Evolutionary conservation across 2,888 invertebrate species (phyloP).

Genomic region (Esperia sulphurella): DNA sequence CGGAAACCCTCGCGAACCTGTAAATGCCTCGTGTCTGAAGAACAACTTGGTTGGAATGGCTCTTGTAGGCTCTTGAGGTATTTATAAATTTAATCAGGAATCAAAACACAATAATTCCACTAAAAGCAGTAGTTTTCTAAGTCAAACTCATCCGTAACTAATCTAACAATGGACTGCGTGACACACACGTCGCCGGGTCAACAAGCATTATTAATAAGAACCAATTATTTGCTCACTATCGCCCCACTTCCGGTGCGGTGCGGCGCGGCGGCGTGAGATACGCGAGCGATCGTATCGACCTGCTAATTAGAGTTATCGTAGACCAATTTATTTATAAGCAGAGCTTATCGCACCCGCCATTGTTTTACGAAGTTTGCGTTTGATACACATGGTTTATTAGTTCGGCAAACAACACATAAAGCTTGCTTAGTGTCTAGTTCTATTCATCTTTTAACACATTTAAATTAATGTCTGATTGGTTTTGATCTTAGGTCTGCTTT

Average conservation of each 20-base stretch:
- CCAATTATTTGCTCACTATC: constrained; percentile 18
- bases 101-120: too few relatives aligned
- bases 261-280: constrained; percentile 49
- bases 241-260: constrained; percentile 43
- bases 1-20: too few relatives aligned
- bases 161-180: not conserved
- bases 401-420: constrained; percentile 9
- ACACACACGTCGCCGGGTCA: not conserved
- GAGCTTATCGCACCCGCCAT: constrained; percentile 59
- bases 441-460: too few relatives aligned
- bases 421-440: too few relatives aligned
- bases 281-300: constrained; percentile 52
- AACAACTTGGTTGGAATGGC: too few relatives aligned
- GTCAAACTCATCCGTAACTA: not conserved
- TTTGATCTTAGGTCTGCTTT: too few relatives aligned
- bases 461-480: too few relatives aligned
- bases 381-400: constrained; percentile 31
- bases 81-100: too few relatives aligned
- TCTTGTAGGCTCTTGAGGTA: too few relatives aligned
- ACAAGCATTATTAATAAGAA: constrained; percentile 2
- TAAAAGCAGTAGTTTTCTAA: too few relatives aligned
- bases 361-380: constrained; percentile 48
- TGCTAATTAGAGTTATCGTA: constrained; percentile 72
- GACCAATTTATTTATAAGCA: constrained; percentile 71
- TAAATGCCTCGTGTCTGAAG: too few relatives aligned